Conservation (phyloP, 1,140 invertebrate genomes). For the Potamilus streckersoni region DNA sequence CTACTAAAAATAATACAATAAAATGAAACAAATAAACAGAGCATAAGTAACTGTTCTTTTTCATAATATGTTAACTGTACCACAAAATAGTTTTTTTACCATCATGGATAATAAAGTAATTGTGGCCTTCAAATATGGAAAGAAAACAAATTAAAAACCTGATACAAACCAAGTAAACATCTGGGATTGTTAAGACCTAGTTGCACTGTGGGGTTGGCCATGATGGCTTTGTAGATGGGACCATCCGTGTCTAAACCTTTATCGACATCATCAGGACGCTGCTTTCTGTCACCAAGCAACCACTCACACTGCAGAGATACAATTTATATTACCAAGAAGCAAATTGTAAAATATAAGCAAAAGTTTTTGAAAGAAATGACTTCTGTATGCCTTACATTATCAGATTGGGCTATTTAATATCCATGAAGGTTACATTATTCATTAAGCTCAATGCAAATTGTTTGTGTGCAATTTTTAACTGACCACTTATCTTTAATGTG, state of each 20-base stretch:
- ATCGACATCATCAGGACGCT: constrained; percentile 69
- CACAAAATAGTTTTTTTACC: not conserved
- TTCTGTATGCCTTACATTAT: no score
- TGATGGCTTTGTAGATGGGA: constrained; percentile 76
- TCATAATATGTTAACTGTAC: not conserved
- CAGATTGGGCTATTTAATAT: no score
- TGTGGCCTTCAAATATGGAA: not conserved
- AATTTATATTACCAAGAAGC: not conserved
- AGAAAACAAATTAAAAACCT: not conserved
- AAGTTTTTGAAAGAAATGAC: no score
- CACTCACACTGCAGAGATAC: constrained; percentile 71
- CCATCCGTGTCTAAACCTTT: constrained; percentile 74
- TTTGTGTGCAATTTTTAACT: no score
- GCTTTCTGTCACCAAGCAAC: constrained; percentile 72
- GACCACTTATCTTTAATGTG: no score
- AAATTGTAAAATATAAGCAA: no score
- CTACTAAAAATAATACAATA: no score
- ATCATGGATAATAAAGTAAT: not conserved
- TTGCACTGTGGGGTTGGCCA: constrained; percentile 76
- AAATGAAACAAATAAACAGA: not conserved
- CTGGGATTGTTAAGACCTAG: constrained; percentile 76
- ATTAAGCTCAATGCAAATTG: no score
- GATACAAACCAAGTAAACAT: constrained; percentile 70
- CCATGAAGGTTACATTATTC: no score
- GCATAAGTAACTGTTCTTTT: not conserved